Conservation (phyloP, 2,888 invertebrate species). For the Lepas anatifera region DNA sequence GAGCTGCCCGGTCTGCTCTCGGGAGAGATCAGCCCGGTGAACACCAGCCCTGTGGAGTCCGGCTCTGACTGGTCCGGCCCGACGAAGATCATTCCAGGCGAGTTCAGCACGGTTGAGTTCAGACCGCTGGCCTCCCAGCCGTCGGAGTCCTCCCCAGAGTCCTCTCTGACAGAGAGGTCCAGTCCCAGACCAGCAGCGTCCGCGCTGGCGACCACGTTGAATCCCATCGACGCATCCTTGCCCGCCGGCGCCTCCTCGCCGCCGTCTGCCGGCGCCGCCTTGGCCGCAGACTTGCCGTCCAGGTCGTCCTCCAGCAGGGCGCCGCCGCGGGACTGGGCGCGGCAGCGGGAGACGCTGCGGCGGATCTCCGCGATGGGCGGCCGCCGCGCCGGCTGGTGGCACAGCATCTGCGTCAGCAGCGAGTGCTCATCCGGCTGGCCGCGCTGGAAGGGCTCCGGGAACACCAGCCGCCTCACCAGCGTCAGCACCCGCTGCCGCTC, state of each 20-base stretch:
- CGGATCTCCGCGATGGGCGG: slow-evolving; percentile 37
- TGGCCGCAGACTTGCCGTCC: too few species aligned
- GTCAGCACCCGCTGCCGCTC: slow-evolving; percentile 62
- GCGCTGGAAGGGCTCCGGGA: slow-evolving; percentile 53
- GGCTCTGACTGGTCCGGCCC: too few species aligned
- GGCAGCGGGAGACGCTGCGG: slow-evolving; percentile 34
- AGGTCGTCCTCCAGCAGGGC: slow-evolving; percentile 37
- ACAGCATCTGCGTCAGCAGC: slow-evolving; percentile 47
- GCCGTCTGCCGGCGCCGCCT: too few species aligned
- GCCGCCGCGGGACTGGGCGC: slow-evolving; percentile 36
- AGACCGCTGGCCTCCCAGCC: neutral
- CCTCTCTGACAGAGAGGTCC: too few species aligned
- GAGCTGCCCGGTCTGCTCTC: too few species aligned
- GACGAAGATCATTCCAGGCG: neutral
- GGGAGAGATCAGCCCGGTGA: too few species aligned
- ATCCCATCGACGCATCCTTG: too few species aligned
- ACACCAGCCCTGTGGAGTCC: too few species aligned
- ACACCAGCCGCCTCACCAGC: slow-evolving; percentile 50
- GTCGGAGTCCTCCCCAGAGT: too few species aligned
- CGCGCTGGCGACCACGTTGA: too few species aligned
- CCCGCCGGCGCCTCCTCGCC: too few species aligned
- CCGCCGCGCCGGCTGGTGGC: slow-evolving; percentile 53
- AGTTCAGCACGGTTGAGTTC: neutral
- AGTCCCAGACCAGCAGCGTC: too few species aligned
- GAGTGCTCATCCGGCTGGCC: slow-evolving; percentile 14